Conservation (phyloP, 2,888 invertebrate species). For the Sinhomidia bicolor region DNA sequence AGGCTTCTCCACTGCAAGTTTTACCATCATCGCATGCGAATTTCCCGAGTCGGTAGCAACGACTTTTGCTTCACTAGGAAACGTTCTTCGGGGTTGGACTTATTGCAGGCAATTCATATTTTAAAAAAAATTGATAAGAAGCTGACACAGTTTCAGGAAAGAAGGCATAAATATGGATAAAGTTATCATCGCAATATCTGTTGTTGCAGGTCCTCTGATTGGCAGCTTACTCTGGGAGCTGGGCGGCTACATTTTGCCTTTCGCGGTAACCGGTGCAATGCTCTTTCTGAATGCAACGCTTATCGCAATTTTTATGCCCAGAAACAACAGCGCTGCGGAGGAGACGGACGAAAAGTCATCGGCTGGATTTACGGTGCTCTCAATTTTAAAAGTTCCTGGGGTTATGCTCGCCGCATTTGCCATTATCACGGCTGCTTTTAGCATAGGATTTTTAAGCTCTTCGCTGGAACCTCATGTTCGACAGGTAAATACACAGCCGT, state of each 20-base stretch:
- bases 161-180: too few species aligned
- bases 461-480: slow-evolving; percentile 84
- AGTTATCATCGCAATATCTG: too few species aligned
- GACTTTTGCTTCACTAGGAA: slow-evolving; percentile 86
- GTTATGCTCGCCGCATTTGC: slow-evolving; percentile 81
- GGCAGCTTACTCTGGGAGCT: slow-evolving; percentile 83
- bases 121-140: too few species aligned
- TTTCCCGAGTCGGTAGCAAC: slow-evolving; percentile 93
- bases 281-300: slow-evolving; percentile 61
- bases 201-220: slow-evolving; percentile 84
- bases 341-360: slow-evolving; percentile 58
- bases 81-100: slow-evolving; percentile 83
- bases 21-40: slow-evolving; percentile 93
- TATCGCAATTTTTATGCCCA: slow-evolving; percentile 71
- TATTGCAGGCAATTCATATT: too few species aligned
- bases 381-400: slow-evolving; percentile 83
- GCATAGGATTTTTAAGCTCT: slow-evolving; percentile 84
- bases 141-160: too few species aligned
- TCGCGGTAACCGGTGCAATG: slow-evolving; percentile 82
- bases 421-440: slow-evolving; percentile 81
- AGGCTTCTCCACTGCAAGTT: slow-evolving; percentile 90
- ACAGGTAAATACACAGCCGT: too few species aligned
- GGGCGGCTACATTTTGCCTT: slow-evolving; percentile 83
- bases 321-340: not conserved
- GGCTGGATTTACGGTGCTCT: slow-evolving; percentile 83